Base-by-base conservation (phyloP, 2,888 invertebrate species). In the Podabrus alpinus region DNA sequence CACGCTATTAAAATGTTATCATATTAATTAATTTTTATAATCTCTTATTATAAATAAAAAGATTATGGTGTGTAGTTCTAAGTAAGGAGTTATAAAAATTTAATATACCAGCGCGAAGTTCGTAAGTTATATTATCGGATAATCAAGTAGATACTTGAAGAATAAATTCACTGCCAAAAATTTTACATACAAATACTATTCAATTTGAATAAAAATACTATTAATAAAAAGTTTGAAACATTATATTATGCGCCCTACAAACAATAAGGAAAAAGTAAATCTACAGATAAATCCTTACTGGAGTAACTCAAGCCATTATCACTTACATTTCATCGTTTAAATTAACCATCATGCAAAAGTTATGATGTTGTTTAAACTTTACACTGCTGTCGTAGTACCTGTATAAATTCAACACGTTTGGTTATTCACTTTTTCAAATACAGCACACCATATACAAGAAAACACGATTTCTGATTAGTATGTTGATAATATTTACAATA, bases 291-390 rank as follows among this genome's bases (percentile, higher is more conserved):
- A 59, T 71, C 67, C 59, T 59, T 66, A 66, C 19, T 66, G 29
- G 45, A 19, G 62, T 45, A 45, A 71, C 66, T 67, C 66, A 24
- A 11, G n/a, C 60, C 66, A 66, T 71, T 71, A 71, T 71, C 70
- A 25, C 64, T 64, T 45, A 71, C 21, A 67, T 67, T 71, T 71
- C 66, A 71, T 71, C 71, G 66, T 71, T 59, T 71, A 71, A 71
- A 71, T 71, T 67, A 67, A 21, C 71, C 71, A 71, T 71, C 66
- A 71, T 67, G 66, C 60, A 45, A 67, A 71, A 71, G 60, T 71
- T 67, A 71, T 59, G 59, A 66, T 19, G 66, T 67, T 71, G 71
- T 67, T 71, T 66, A 25, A 45, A 45, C 45, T 45, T 45, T 45
- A 45, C 45, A 45, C 45, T n/a, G 45, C 45, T 59, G 60, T 62